A percentile compares a stretch with the other conserved stretches of the same genome.
Conservation (phyloP, 53 echinoderm and acorn worm species). For the Echinometra lucunter region DNA sequence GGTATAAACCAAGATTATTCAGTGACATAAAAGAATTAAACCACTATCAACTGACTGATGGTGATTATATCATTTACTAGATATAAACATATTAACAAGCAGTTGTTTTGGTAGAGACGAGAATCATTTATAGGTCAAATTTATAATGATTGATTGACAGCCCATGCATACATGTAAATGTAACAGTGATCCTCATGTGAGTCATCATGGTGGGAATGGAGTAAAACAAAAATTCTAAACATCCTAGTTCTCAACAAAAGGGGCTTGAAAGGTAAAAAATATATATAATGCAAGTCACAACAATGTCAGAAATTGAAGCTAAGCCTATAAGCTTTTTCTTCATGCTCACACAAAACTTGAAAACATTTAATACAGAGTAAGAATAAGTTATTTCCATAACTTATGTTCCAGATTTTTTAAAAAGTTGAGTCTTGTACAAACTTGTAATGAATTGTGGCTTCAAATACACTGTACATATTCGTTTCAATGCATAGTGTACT, state of each 20-base stretch:
- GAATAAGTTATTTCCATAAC: not conserved
- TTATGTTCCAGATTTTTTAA: no score
- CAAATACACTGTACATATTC: no score
- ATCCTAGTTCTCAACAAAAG: not conserved
- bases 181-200: not conserved
- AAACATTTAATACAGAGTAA: no score
- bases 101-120: not conserved
- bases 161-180: no score
- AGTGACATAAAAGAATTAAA: not conserved
- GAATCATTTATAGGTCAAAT: conserved; percentile 22
- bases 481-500: no score
- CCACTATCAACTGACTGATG: no score
- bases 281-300: not conserved
- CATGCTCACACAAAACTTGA: no score
- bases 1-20: not conserved
- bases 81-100: not conserved
- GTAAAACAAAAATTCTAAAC: not conserved
- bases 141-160: conserved; percentile 11
- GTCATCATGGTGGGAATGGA: not conserved
- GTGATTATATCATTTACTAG: not conserved
- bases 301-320: no score
- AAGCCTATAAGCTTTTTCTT: no score
- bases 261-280: not conserved
- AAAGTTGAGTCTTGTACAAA: no score
- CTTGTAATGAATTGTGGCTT: no score